Evolutionary conservation across 2,888 invertebrate species (phyloP), one percentile per base, ranked within the genome.

Genomic region (Dermolepida albohirtum): DNA sequence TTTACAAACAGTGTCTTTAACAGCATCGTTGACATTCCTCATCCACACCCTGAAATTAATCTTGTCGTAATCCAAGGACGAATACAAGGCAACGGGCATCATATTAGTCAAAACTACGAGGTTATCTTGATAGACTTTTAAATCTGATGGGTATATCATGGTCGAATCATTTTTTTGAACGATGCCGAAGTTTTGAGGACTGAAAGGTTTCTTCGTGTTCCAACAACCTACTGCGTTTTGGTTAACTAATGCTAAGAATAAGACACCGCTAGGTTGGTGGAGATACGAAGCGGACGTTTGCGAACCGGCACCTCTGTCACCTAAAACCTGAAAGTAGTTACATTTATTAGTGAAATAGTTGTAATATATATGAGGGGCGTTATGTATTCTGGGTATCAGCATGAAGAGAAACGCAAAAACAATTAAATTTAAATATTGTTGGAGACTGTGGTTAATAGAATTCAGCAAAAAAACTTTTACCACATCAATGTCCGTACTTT

Each of bases 171-270:
- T 87, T 57, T 86, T 85, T 0, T 87, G 89, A 0, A 92, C 84
- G 0, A 89, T 79, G 0, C 83, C 88, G 17, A 89, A 84, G 64
- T 87, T 89, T 0, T 80, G 79, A 0, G 84, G 80, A 6, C 80
- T 80, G 49, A 91, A 85, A 0, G 84, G 79, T 6, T 79, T 81
- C 0, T 82, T 84, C 0, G 86, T 86, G 74, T 92, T 90, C 93
- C 93, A 94, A 76, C 94, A 94, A 0, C 90, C 90, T 0, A 94
- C 80, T 0, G 90, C 90, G 75, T 92, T 90, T 14, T 87, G 85
- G 41, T 89, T 91, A 0, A 93, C 87, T 72, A 92, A 88, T 0
- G 89, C 89, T 77, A 89, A 89, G 82, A 93, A 92, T 44, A 93
- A 81, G 0, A 90, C 87, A 0, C 87, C 87, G 0, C 88, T 86